These are phyloP conservation scores for Chelonus insularis DNA, from an alignment of 1,140 invertebrate species.

Conservation along the genomic window DNA sequence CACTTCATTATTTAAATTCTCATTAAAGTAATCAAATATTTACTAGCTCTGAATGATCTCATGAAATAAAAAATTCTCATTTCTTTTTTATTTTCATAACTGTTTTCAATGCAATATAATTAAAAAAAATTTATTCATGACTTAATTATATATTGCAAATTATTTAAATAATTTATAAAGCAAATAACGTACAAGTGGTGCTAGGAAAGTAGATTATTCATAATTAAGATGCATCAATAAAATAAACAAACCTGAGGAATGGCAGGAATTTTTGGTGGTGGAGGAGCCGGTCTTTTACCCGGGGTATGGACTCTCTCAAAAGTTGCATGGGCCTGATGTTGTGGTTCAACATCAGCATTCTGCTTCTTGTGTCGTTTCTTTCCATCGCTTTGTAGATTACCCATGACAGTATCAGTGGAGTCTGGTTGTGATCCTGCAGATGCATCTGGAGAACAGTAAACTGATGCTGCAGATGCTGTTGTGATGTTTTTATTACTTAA, in stretches of 20 bases:
- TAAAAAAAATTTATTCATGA: no score
- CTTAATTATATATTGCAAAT: no score
- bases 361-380: conserved; percentile 39
- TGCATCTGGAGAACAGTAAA: conserved; percentile 18
- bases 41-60: no score
- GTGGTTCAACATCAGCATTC: conserved; percentile 27
- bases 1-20: no score
- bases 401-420: conserved; percentile 38
- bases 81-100: no score
- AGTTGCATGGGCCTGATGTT: conserved; percentile 20
- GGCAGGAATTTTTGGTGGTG: conserved; percentile 42
- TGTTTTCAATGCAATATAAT: no score
- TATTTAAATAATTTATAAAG: no score
- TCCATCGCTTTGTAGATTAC: conserved; percentile 52
- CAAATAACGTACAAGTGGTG: no score
- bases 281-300: conserved; percentile 49
- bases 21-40: no score
- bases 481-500: neutral
- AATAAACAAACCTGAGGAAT: conserved; percentile 23
- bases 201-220: no score
- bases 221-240: neutral
- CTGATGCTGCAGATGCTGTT: no score
- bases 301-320: conserved; percentile 43
- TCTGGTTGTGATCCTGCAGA: neutral
- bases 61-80: no score